Conservation (phyloP, 2,797 vertebrate genomes). For the Knipowitschia caucasica region DNA sequence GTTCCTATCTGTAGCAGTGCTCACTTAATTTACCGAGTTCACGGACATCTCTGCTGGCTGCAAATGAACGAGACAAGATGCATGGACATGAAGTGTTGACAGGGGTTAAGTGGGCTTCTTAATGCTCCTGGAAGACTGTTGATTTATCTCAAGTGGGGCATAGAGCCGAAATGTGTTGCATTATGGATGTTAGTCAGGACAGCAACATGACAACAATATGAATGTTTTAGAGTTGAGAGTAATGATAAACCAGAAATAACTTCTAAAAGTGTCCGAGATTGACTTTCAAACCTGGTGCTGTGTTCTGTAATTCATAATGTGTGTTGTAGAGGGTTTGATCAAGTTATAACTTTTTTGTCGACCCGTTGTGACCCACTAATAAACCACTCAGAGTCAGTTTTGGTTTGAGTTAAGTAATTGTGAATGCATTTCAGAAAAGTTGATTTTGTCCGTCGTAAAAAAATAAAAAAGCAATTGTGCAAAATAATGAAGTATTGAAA, state of each 20-base stretch:
- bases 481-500: no score
- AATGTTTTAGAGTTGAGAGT: neutral
- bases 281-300: neutral
- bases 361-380: no score
- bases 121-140: slow-evolving; percentile 15
- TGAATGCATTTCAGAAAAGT: no score
- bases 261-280: neutral
- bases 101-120: slow-evolving; percentile 30
- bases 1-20: slow-evolving; percentile 25
- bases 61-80: slow-evolving; percentile 41
- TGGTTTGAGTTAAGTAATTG: no score
- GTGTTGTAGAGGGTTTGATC: no score
- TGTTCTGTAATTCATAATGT: no score
- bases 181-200: neutral
- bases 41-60: slow-evolving; percentile 9
- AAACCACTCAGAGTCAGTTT: no score
- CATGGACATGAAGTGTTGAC: slow-evolving; percentile 36
- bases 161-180: neutral
- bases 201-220: neutral
- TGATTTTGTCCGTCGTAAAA: no score
- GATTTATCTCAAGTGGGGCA: neutral
- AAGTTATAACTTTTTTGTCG: no score
- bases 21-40: slow-evolving; percentile 21
- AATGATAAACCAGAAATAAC: no score
- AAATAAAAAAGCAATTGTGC: no score